Evolutionary conservation across 2,888 invertebrate genomes (phyloP), one percentile per base, ranked within the genome.

Genomic region (Scaptomyza tumidula): DNA sequence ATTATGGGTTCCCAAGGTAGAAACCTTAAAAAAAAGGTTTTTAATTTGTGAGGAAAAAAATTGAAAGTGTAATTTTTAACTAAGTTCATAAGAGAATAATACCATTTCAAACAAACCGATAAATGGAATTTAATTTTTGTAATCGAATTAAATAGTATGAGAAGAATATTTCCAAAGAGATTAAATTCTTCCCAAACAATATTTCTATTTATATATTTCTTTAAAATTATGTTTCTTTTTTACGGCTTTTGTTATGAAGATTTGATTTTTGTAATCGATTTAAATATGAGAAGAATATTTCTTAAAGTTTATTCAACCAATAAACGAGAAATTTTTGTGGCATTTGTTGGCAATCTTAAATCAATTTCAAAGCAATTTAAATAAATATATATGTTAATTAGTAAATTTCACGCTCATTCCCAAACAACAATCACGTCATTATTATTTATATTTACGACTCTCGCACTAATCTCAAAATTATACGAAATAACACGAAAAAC

Each of bases 401-500:
- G 24, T 11, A 54, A 50, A 60, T 50, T 41, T 39, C 14, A 37
- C 6, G 43, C 24, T 45, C n/a, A 29, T 31, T 29, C 1, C n/a
- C 19, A 39, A 24, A n/a, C n/a, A 35, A 14, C 27, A 58, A 68
- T 53, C 65, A 50, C 66, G 79, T 82, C 67, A 71, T 58, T 41
- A 61, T 54, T 71, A 87, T 76, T 68, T 77, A n/a, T 10, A 61
- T 41, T 14, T 37, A 46, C 37, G 50, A 39, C 33, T 43, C 39
- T 35, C 53, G 39, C 35, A 60, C 31, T 63, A 73, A 80, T 73
- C 54, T 54, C 39, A 13, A 64, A 65, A 58, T 64, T 58, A 41
- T 65, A 68, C 68, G 44, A 82, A 72, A 72, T 65, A 76, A 63
- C 61, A 75, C 62, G 75, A 63, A 41, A 16, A 57, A 35, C 48